Base-by-base conservation (phyloP, 2,888 invertebrate genomes). In the Conus canariensis region DNA sequence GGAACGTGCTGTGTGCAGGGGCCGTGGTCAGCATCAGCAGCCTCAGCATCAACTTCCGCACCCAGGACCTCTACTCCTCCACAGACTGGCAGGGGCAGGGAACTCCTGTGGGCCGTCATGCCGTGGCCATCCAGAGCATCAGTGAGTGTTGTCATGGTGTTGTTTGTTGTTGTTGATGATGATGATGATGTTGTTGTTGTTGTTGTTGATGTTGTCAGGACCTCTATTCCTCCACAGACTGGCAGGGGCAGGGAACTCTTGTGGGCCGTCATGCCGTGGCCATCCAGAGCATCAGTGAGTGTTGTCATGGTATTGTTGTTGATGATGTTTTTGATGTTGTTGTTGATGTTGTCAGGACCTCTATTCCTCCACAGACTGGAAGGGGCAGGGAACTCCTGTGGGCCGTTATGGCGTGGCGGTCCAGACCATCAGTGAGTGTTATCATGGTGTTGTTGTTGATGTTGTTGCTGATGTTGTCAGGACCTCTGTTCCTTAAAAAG, bases 71-170 rank as follows among this genome's bases (percentile, higher is more conserved):
- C 67, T 85, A 74, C 74, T 85, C 89, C n/a, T 25, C 70, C 85
- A 74, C 74, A 0, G 89, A 89, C 89, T 89, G 89, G 89, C 74
- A 85, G 85, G 89, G 85, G 7, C 89, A 89, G 64, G 89, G 89
- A 6, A 89, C 85, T 5, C 59, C 89, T 25, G 70, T 89, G 12
- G 45, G 56, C n/a, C 85, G 85, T 14, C 89, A 89, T 25, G 70
- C 70, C n/a, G 74, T 89, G 45, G 74, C 89, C 30, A 58, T 74
- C 10, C 85, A 85, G 56, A 77, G 56, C 85, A 85, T 89, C 60
- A 89, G 89, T 89, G 19, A 85, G 89, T 89, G 7, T 45, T 82
- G 60, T 64, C 12, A 14, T 64, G 60, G 60, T 10, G 12, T 64
- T 64, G 25, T 7, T 22, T 30, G 10, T 10, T 64, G 60, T 6